phyloP scores from a whole-genome alignment of 2,888 invertebrate genomes.

The Nemoura dubitans region DNA sequence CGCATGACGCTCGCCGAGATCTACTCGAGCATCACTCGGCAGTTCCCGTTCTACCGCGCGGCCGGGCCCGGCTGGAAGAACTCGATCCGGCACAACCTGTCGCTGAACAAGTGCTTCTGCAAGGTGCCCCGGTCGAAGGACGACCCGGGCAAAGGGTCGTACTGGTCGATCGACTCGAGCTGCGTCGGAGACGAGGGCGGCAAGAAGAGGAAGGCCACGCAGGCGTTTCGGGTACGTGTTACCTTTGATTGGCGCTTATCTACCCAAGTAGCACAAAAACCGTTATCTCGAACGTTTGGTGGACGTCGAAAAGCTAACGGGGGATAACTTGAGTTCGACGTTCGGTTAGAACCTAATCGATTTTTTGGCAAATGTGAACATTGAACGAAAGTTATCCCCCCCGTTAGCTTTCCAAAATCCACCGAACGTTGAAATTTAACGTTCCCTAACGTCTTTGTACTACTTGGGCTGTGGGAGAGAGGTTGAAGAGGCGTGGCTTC shows the following conservation, averaged over 20 bases:
- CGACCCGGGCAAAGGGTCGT: conserved; percentile 76
- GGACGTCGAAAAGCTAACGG: too few species aligned
- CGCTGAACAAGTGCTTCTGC: conserved; percentile 76
- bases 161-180: conserved; percentile 70
- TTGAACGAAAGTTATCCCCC: too few species aligned
- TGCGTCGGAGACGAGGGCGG: conserved; percentile 64
- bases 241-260: too few species aligned
- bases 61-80: conserved; percentile 80
- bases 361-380: too few species aligned
- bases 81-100: conserved; percentile 76
- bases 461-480: too few species aligned
- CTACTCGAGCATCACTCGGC: conserved; percentile 76
- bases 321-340: too few species aligned
- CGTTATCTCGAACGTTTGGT: too few species aligned
- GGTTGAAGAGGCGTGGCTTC: too few species aligned
- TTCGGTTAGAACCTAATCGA: too few species aligned
- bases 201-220: conserved; percentile 62
- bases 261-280: not conserved
- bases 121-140: conserved; percentile 77
- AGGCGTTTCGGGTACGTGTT: conserved; percentile 61
- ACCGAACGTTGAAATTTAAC: too few species aligned
- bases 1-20: conserved; percentile 80
- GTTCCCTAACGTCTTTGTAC: too few species aligned
- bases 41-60: conserved; percentile 76
- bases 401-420: too few species aligned